Evolutionary conservation across 2,888 invertebrate species (phyloP).

Genomic region (Siphlonurus alternatus): DNA sequence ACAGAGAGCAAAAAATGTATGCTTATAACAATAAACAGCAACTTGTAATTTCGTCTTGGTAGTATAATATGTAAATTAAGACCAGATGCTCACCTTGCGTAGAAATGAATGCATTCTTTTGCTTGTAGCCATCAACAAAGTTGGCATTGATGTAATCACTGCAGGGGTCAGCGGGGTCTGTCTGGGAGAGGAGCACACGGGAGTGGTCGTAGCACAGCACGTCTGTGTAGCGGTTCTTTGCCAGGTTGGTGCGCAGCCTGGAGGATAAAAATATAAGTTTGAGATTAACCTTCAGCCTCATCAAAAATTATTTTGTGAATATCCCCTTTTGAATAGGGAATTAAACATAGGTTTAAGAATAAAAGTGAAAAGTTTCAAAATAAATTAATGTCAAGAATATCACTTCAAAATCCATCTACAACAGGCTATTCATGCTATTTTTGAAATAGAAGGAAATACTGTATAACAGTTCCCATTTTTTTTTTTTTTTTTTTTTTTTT

Average conservation of each 20-base stretch:
- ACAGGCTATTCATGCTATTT: too few relatives aligned
- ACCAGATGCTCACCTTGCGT: constrained; percentile 59
- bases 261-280: constrained; percentile 16
- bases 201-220: constrained; percentile 93
- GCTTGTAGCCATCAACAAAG: constrained; percentile 95
- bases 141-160: constrained; percentile 96
- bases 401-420: too few relatives aligned
- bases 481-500: too few relatives aligned
- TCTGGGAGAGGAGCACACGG: constrained; percentile 66
- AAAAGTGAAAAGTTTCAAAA: background rate
- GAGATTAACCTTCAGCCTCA: background rate
- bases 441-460: too few relatives aligned
- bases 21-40: too few relatives aligned
- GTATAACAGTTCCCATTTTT: too few relatives aligned
- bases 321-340: background rate
- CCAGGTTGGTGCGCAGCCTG: constrained; percentile 48
- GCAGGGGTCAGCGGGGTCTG: constrained; percentile 49
- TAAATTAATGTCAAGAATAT: too few relatives aligned
- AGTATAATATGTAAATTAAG: background rate
- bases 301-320: constrained; percentile 2
- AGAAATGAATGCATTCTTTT: constrained; percentile 93
- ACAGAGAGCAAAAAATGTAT: background rate
- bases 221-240: constrained; percentile 86
- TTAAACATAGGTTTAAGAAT: background rate
- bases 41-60: background rate